Evolutionary conservation across 2,113 vertebrate species (phyloP), one percentile per base, ranked within the genome.

Genomic region (Apodemus sylvaticus): DNA sequence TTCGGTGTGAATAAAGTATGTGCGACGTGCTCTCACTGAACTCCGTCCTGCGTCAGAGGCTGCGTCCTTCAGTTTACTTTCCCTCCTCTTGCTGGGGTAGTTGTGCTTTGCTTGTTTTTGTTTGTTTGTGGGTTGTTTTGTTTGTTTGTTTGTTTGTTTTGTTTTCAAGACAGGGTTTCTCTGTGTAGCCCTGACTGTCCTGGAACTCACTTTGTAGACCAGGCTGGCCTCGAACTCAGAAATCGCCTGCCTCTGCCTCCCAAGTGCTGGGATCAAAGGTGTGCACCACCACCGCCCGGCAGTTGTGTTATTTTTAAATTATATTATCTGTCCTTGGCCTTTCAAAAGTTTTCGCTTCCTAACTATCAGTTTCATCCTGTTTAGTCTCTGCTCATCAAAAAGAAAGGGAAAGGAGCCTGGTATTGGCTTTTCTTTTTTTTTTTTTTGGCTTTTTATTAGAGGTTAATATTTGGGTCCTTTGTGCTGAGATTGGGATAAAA

Each of bases 261-360:
- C n/a, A n/a, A n/a, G n/a, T n/a, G n/a, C n/a, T n/a, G n/a, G n/a
- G n/a, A n/a, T n/a, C n/a, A n/a, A n/a, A n/a, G n/a, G n/a, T n/a
- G n/a, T n/a, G n/a, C n/a, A n/a, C n/a, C n/a, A n/a, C n/a, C n/a
- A n/a, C n/a, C n/a, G n/a, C n/a, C n/a, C n/a, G n/a, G n/a, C n/a
- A n/a, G n/a, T n/a, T 88, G 42, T 76, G 36, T 45, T 31, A 92
- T 92, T 66, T 91, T 62, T 77, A 79, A 92, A 92, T 95, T 45
- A 45, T 31, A 71, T 76, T 83, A 48, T 95, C 89, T 96, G 55
- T 45, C 45, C 86, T 66, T 93, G 68, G 13, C 29, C 55, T 96
- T 91, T 88, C 82, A n/a, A 45, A 53, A 91, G 58, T 45, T 95
- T 95, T 26, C 22, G 8, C 90, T 77, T 89, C n/a, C 77, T 68